phyloP scores from a whole-genome alignment of 2,888 invertebrate genomes.

The Cenopis cana region DNA sequence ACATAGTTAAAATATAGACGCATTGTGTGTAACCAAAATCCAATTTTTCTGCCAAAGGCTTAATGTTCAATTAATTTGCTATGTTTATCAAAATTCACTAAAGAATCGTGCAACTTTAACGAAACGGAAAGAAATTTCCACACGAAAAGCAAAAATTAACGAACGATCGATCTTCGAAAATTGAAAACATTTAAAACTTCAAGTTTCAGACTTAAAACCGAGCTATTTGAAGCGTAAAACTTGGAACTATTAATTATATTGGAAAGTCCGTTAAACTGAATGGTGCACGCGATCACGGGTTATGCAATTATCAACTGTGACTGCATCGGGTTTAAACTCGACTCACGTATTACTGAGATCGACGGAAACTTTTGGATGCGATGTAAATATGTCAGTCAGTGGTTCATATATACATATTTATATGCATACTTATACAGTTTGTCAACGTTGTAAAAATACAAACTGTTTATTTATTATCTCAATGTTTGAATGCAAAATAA shows the following conservation, averaged over 20 bases:
- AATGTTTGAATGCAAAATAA: no score
- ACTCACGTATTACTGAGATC: not conserved
- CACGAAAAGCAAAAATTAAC: slow-evolving; percentile 6
- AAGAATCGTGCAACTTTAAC: not conserved
- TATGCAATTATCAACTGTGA: slow-evolving; percentile 39
- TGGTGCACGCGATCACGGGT: slow-evolving; percentile 32
- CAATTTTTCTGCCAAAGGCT: not conserved
- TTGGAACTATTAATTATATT: slow-evolving; percentile 34
- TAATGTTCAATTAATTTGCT: not conserved
- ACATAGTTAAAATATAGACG: no score
- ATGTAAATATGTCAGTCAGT: not conserved
- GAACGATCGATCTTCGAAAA: slow-evolving; percentile 21
- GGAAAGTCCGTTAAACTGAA: slow-evolving; percentile 38
- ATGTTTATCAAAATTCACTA: not conserved
- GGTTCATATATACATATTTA: no score
- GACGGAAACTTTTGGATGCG: not conserved
- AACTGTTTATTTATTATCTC: no score
- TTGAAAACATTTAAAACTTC: slow-evolving; percentile 22
- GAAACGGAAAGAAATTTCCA: not conserved
- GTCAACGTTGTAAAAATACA: no score
- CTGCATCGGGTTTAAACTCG: slow-evolving; percentile 8
- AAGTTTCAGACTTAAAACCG: slow-evolving; percentile 14
- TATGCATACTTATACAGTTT: no score
- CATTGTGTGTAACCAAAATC: no score
- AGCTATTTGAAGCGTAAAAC: slow-evolving; percentile 37